These are phyloP conservation scores for Eupithecia tripunctaria DNA, from an alignment of 2,888 invertebrate genomes.

Conservation along the genomic window DNA sequence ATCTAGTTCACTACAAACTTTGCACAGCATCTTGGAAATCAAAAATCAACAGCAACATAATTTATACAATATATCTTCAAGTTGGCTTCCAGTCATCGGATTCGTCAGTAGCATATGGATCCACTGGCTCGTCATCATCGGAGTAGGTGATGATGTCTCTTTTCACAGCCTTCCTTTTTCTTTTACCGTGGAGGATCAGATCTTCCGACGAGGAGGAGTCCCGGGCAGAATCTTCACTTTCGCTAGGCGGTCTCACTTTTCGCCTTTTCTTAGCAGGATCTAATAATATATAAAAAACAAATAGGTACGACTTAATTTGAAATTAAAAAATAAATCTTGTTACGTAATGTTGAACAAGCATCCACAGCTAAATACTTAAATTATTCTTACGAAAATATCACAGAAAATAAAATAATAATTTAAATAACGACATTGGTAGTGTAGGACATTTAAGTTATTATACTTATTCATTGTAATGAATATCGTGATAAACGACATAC, in stretches of 20 bases:
- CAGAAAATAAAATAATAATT: neutral
- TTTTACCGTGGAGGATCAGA: conserved; percentile 62
- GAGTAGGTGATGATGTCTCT: conserved; percentile 53
- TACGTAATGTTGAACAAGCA: neutral
- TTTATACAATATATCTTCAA: conserved; percentile 1
- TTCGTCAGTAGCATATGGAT: conserved; percentile 78
- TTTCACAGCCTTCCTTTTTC: conserved; percentile 56
- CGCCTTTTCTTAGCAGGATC: conserved; percentile 27
- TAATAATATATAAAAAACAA: conserved; percentile 26
- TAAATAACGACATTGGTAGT: neutral
- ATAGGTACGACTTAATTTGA: conserved; percentile 3
- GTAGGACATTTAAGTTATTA: neutral
- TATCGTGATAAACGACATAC: neutral
- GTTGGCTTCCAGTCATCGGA: conserved; percentile 80
- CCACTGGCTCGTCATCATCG: conserved; percentile 61
- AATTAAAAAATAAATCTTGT: neutral
- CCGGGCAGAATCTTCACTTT: conserved; percentile 37
- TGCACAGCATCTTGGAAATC: neutral
- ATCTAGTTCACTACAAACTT: neutral
- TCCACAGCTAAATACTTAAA: neutral
- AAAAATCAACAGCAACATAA: neutral
- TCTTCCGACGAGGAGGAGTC: conserved; percentile 40
- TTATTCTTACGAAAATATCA: conserved; percentile 1
- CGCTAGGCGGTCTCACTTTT: conserved; percentile 21
- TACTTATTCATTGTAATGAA: neutral